These are phyloP conservation scores for Vulpes ferrilata DNA, from an alignment of 2,113 vertebrate species.

Conservation along the genomic window DNA sequence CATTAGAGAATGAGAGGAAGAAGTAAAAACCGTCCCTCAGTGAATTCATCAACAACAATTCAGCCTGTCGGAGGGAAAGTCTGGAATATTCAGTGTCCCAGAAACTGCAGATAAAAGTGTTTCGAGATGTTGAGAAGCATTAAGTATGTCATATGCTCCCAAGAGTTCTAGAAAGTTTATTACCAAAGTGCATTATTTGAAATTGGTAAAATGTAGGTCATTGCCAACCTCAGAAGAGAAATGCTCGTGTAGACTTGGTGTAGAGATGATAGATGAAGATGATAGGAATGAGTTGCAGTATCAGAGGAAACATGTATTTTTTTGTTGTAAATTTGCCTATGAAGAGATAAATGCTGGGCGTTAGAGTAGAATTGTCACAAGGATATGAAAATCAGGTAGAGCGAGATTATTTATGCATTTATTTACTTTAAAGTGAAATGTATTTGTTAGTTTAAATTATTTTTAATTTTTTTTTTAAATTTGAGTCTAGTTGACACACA, in stretches of 20 bases:
- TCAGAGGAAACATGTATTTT: neutral
- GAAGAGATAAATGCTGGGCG: neutral
- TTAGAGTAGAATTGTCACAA: neutral
- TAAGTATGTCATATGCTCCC: neutral
- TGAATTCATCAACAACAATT: neutral
- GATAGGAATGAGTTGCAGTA: neutral
- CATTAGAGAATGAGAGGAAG: neutral
- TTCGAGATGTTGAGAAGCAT: neutral
- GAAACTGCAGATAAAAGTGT: neutral
- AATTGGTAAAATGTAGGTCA: slow-evolving; percentile 27
- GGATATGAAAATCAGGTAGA: neutral
- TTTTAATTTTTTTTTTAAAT: neutral
- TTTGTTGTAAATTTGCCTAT: neutral
- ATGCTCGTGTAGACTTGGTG: neutral
- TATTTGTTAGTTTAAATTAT: neutral
- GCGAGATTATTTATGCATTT: neutral
- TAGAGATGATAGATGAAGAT: neutral
- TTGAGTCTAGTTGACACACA: neutral
- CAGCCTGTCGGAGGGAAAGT: neutral
- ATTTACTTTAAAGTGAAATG: neutral
- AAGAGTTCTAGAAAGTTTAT: slow-evolving; percentile 9
- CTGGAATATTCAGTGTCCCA: neutral
- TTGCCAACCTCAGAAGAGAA: neutral
- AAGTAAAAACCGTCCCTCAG: neutral
- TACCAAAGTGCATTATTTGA: neutral